phyloP scores from a whole-genome alignment of 2,888 invertebrate species.

The Melolontha melolontha region DNA sequence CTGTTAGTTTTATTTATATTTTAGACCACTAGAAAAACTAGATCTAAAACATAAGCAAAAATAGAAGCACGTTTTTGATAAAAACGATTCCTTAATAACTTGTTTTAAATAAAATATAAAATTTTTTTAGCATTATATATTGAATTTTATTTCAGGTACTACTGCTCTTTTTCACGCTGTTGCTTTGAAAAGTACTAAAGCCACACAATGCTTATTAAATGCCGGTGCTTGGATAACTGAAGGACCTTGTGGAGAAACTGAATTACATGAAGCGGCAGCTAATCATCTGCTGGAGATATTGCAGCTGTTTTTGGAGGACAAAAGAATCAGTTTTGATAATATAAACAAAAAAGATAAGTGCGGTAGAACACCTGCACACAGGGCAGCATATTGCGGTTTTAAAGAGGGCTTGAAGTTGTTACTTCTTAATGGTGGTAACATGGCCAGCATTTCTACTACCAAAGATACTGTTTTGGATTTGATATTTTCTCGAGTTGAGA shows the following conservation, averaged over 20 bases:
- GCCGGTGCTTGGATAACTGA: slow-evolving; percentile 59
- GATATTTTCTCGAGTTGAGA: slow-evolving; percentile 60
- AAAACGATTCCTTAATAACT: too few relatives aligned
- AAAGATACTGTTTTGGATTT: slow-evolving; percentile 62
- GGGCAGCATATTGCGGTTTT: slow-evolving; percentile 68
- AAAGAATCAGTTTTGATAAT: slow-evolving; percentile 51
- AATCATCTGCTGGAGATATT: slow-evolving; percentile 56
- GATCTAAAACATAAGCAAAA: too few relatives aligned
- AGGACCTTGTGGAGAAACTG: slow-evolving; percentile 58
- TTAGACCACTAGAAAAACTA: too few relatives aligned
- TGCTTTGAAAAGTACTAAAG: slow-evolving; percentile 58
- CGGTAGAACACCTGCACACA: slow-evolving; percentile 68
- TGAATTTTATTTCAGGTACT: slow-evolving; percentile 50
- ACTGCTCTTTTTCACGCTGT: slow-evolving; percentile 64
- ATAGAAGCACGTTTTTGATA: too few relatives aligned
- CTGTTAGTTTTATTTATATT: too few relatives aligned
- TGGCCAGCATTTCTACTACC: slow-evolving; percentile 58
- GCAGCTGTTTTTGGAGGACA: slow-evolving; percentile 52
- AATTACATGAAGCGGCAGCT: slow-evolving; percentile 62
- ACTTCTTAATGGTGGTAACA: slow-evolving; percentile 63
- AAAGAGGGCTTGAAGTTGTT: slow-evolving; percentile 66
- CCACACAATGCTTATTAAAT: slow-evolving; percentile 59
- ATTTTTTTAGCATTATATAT: too few relatives aligned
- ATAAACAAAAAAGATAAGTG: slow-evolving; percentile 55
- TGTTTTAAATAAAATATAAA: too few relatives aligned